Evolutionary conservation across 2,888 invertebrate genomes (phyloP), one percentile per base, ranked within the genome.

Genomic region (Timema podura): DNA sequence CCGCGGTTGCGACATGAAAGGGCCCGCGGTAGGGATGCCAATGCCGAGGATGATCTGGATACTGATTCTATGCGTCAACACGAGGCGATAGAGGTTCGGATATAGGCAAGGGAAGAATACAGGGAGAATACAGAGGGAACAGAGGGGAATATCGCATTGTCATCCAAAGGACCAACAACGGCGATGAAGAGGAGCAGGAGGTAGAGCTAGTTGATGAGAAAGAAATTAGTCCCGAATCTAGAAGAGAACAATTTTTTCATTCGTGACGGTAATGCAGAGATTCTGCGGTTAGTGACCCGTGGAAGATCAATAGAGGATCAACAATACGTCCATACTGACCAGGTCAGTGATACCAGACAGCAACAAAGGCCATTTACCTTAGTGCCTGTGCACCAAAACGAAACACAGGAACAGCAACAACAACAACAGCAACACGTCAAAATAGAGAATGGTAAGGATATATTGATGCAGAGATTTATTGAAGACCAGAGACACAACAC

Each of bases 201-300:
- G 48, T 11, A n/a, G 30, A 30, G 30, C 30, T 30, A 2, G 48
- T 15, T 15, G 64, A 46, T 49, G 49, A 16, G 44, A 30, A 49
- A n/a, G 44, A 45, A 13, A 48, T 54, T 15, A 70, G 65, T n/a
- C 49, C 69, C 8, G 67, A 67, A 11, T 66, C 69, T n/a, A 67
- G 69, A 67, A 83, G 91, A 72, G 90, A 91, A 78, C 90, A 91
- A 76, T 87, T 89, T 76, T 76, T 94, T 91, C 77, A 92, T 92
- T 59, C 88, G 92, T 77, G 92, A 93, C 77, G 94, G 93, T 0
- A 92, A 93, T 77, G 90, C 93, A 0, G 94, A 94, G 83, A 92
- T 94, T 72, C 81, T 94, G 67, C 85, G 92, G 73, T 81, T 94
- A 67, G 89, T 93, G 67, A 92, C 92, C 0, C 85, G 92, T 77